Evolutionary conservation across 2,888 invertebrate species (phyloP).

Genomic region (Drosophila neutralis): DNA sequence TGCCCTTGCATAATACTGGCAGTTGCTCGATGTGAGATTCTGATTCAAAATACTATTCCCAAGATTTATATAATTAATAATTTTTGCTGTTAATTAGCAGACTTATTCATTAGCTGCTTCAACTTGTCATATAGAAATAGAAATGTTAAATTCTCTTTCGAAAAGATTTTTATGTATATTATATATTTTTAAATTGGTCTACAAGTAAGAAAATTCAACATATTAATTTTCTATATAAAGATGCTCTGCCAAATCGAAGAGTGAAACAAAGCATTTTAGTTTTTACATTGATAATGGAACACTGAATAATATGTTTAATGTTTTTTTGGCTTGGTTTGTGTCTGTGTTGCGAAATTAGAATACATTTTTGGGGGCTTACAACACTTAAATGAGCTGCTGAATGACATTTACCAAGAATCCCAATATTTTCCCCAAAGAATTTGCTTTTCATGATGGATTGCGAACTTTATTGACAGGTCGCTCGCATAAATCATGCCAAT

Average conservation of each 20-base stretch:
- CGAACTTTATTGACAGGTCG: slow-evolving; percentile 38
- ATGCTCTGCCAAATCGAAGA: not conserved
- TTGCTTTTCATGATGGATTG: slow-evolving; percentile 24
- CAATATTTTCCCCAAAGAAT: slow-evolving; percentile 8
- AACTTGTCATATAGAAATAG: not conserved
- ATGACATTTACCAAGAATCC: not conserved
- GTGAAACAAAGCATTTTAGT: not conserved
- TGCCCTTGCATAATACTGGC: slow-evolving; percentile 4
- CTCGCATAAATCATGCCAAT: slow-evolving; percentile 43
- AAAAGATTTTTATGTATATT: not conserved
- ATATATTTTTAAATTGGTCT: not conserved
- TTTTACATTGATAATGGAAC: not conserved
- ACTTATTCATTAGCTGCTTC: not conserved
- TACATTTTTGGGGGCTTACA: not conserved
- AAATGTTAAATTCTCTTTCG: not conserved
- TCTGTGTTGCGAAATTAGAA: not conserved
- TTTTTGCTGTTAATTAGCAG: not conserved
- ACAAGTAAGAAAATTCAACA: not conserved
- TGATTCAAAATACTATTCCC: not conserved
- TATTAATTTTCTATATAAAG: not conserved
- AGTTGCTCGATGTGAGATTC: not conserved
- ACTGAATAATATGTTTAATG: not conserved
- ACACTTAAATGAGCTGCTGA: not conserved
- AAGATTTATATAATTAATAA: not conserved
- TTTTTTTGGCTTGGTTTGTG: not conserved